These are phyloP conservation scores for Empis stercorea DNA, from an alignment of 2,888 invertebrate genomes.

Conservation along the genomic window DNA sequence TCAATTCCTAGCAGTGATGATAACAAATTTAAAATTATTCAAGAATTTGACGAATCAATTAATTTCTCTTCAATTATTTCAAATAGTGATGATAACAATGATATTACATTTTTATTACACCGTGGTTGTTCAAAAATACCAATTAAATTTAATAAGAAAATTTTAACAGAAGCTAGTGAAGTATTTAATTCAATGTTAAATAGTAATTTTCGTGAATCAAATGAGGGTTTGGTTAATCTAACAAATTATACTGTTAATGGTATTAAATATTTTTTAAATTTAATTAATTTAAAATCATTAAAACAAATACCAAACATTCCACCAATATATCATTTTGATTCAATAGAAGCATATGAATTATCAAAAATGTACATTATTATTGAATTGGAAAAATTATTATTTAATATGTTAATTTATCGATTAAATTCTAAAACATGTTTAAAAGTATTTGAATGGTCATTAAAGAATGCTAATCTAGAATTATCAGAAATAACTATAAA, in stretches of 20 bases:
- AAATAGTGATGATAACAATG: conserved; percentile 7
- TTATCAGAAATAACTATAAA: conserved; percentile 33
- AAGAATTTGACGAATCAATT: conserved; percentile 17
- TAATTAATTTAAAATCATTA: conserved; percentile 23
- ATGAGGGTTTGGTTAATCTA: conserved; percentile 32
- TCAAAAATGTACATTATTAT: conserved; percentile 33
- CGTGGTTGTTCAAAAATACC: conserved; percentile 16
- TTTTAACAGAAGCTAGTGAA: conserved; percentile 31
- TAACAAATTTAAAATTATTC: conserved; percentile 13
- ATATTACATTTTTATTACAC: conserved; percentile 11
- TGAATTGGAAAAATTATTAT: conserved; percentile 25
- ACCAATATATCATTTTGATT: conserved; percentile 23
- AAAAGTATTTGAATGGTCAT: conserved; percentile 31
- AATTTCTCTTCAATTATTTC: conserved; percentile 10
- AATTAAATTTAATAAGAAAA: conserved; percentile 26
- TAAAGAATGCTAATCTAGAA: conserved; percentile 33
- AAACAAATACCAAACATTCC: conserved; percentile 20
- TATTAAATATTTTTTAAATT: conserved; percentile 31
- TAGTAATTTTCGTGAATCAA: conserved; percentile 32
- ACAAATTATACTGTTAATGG: conserved; percentile 28
- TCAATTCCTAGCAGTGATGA: conserved; percentile 18
- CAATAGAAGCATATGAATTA: conserved; percentile 34
- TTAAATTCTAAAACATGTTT: conserved; percentile 28
- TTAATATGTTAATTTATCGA: conserved; percentile 23
- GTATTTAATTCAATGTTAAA: conserved; percentile 36